Conservation (phyloP, 2,888 invertebrate species). For the Drosophila lacicola region DNA sequence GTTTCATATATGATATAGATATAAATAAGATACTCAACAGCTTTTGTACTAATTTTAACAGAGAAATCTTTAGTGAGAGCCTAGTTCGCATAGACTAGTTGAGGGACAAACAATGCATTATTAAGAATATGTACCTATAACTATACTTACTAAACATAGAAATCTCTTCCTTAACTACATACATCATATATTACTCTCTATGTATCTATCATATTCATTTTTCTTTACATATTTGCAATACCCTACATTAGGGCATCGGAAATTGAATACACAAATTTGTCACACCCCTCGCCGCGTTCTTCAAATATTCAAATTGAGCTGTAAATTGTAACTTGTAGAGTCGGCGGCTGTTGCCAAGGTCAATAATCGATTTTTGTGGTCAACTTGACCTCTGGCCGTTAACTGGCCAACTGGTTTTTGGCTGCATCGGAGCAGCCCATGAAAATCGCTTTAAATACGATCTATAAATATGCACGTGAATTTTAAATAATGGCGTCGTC, state of each 20-base stretch:
- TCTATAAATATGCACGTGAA: constrained; percentile 49
- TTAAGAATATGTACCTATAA: too few relatives aligned
- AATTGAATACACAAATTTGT: constrained; percentile 26
- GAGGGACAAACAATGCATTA: too few relatives aligned
- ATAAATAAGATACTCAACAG: neutral
- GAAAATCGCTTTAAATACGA: constrained; percentile 55
- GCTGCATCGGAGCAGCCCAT: constrained; percentile 32
- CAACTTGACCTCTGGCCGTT: constrained; percentile 53
- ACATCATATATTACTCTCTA: too few relatives aligned
- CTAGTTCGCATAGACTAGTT: neutral
- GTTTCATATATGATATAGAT: neutral
- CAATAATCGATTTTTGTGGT: constrained; percentile 41
- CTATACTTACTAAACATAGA: too few relatives aligned
- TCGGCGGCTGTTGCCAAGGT: constrained; percentile 72
- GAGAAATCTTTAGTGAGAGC: neutral
- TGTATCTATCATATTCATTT: too few relatives aligned
- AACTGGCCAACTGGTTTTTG: constrained; percentile 22
- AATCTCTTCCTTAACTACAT: too few relatives aligned
- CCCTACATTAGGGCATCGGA: constrained; percentile 6
- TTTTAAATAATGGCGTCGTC: constrained; percentile 17
- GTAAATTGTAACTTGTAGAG: constrained; percentile 70
- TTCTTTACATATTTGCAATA: neutral
- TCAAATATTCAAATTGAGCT: constrained; percentile 77
- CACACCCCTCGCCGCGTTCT: constrained; percentile 41
- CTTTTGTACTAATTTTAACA: neutral